phyloP scores from a whole-genome alignment of 2,888 invertebrate genomes.

The Pheosia tremula region DNA sequence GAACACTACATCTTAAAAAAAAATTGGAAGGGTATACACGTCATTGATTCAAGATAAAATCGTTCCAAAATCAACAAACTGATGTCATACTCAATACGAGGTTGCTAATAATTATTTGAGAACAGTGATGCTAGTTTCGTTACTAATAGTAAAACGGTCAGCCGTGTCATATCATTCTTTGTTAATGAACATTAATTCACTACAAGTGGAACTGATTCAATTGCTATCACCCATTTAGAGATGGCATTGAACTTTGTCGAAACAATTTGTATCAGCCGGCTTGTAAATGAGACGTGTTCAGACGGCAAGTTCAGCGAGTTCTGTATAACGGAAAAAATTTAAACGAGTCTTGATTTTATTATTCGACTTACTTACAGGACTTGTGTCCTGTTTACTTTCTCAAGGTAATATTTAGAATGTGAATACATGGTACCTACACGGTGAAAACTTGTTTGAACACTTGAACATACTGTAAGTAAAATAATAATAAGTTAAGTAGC shows the following conservation, averaged over 20 bases:
- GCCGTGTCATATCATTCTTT: constrained; percentile 61
- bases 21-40: constrained; percentile 34
- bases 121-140: constrained; percentile 45
- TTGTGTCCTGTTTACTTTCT: not conserved
- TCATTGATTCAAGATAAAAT: constrained; percentile 48
- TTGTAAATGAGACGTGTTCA: constrained; percentile 41
- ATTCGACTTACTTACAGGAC: not conserved
- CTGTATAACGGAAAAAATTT: constrained; percentile 36
- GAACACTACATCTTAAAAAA: constrained; percentile 23
- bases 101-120: constrained; percentile 50
- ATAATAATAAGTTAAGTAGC: too few species aligned
- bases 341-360: constrained; percentile 21
- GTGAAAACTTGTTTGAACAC: not conserved
- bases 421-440: not conserved
- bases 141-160: constrained; percentile 52
- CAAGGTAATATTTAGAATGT: not conserved
- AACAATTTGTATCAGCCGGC: constrained; percentile 60
- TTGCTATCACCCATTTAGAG: constrained; percentile 76
- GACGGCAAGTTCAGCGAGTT: constrained; percentile 38
- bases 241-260: constrained; percentile 78
- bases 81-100: constrained; percentile 63
- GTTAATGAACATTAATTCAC: constrained; percentile 79
- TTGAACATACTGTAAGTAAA: not conserved
- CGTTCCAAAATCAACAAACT: constrained; percentile 50
- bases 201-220: constrained; percentile 84